A percentile compares a stretch with the other conserved stretches of the same genome.
Conservation (phyloP, 2,888 invertebrate genomes). For the Teleiodes luculella region DNA sequence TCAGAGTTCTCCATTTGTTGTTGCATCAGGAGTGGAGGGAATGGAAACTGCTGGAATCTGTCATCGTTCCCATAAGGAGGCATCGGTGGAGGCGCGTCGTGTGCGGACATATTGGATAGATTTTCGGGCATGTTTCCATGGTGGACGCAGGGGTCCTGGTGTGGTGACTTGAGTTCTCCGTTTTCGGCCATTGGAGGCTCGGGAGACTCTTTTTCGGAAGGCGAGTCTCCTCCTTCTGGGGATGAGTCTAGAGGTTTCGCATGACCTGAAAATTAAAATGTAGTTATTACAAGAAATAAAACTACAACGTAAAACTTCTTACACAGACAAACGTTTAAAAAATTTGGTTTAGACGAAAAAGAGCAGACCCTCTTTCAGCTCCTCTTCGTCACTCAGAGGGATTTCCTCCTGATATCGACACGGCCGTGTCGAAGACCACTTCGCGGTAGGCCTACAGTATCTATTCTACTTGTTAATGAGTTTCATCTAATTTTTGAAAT, state of each 20-base stretch:
- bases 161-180: slow-evolving; percentile 55
- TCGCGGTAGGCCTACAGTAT: too few species aligned
- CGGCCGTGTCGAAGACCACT: too few species aligned
- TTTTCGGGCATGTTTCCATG: slow-evolving; percentile 46
- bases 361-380: too few species aligned
- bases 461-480: too few species aligned
- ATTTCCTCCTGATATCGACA: too few species aligned
- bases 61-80: slow-evolving; percentile 48
- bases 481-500: too few species aligned
- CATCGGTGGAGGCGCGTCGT: slow-evolving; percentile 54
- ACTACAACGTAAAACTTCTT: too few species aligned
- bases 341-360: too few species aligned
- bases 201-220: slow-evolving; percentile 62
- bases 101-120: slow-evolving; percentile 38
- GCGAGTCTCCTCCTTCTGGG: slow-evolving; percentile 64
- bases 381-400: too few species aligned
- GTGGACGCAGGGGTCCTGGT: slow-evolving; percentile 58
- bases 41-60: slow-evolving; percentile 55
- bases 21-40: slow-evolving; percentile 57
- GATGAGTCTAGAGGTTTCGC: slow-evolving; percentile 68
- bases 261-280: slow-evolving; percentile 47
- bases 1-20: slow-evolving; percentile 55
- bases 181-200: slow-evolving; percentile 57
- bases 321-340: too few species aligned
- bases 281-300: background rate